phyloP scores from a whole-genome alignment of 2,888 invertebrate genomes.

The Dendrolimus houi region DNA sequence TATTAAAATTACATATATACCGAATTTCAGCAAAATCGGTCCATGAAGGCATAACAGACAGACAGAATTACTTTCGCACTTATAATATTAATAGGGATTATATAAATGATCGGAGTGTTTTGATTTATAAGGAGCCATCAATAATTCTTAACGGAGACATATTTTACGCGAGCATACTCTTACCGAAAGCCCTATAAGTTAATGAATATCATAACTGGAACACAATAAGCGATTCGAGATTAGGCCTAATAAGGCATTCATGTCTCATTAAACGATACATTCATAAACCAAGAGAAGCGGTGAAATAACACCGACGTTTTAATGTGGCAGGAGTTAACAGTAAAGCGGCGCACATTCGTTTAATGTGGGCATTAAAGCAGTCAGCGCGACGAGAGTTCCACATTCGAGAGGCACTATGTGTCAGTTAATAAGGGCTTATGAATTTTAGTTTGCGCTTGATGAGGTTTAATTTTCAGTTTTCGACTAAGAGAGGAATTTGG shows the following conservation, averaged over 20 bases:
- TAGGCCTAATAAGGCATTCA: not conserved
- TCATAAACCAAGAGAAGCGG: not conserved
- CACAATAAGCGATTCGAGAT: not conserved
- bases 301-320: not conserved
- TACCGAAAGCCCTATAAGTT: too few species aligned
- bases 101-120: too few species aligned
- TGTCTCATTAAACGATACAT: not conserved
- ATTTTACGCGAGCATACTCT: too few species aligned
- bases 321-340: slow-evolving; percentile 2
- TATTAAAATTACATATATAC: too few species aligned
- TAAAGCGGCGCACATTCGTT: slow-evolving; percentile 1
- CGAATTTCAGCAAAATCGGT: too few species aligned
- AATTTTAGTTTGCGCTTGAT: not conserved
- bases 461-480: not conserved
- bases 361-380: slow-evolving; percentile 2
- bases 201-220: too few species aligned
- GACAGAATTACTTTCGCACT: too few species aligned
- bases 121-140: too few species aligned
- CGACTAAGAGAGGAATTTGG: too few species aligned
- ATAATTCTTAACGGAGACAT: too few species aligned
- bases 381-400: not conserved
- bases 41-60: too few species aligned
- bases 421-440: not conserved
- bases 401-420: not conserved
- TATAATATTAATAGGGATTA: too few species aligned